Conservation (phyloP, 2,797 vertebrate species). For the Eidolon dupreanum region DNA sequence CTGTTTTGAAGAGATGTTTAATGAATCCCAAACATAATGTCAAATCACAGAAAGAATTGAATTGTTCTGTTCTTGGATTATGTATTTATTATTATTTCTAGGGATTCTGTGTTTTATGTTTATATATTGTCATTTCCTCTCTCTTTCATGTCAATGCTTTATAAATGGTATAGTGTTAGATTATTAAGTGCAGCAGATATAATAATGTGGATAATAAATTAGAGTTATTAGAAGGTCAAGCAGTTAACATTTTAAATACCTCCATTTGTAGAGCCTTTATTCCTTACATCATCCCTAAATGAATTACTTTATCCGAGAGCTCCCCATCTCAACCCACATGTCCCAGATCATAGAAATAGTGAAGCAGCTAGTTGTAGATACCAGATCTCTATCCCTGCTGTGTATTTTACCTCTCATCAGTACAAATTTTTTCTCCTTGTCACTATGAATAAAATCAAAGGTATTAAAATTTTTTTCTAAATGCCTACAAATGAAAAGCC, state of each 20-base stretch:
- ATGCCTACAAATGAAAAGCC: constrained; percentile 38
- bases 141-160: not conserved
- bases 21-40: not conserved
- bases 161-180: not conserved
- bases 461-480: not conserved
- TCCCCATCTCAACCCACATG: accelerated
- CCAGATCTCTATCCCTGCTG: not conserved
- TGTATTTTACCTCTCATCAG: not conserved
- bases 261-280: not conserved
- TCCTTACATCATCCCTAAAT: not conserved
- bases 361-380: not conserved
- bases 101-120: not conserved
- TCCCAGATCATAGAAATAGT: not conserved
- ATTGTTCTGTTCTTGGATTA: not conserved
- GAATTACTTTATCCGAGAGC: not conserved
- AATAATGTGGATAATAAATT: not conserved
- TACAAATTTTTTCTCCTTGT: not conserved
- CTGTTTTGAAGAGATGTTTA: not conserved
- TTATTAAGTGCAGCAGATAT: not conserved
- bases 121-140: not conserved
- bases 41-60: not conserved
- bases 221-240: constrained; percentile 54
- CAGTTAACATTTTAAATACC: constrained; percentile 35
- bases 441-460: not conserved
- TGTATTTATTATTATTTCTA: not conserved